Evolutionary conservation across 2,888 invertebrate species (phyloP).

Genomic region (Phania funesta): DNA sequence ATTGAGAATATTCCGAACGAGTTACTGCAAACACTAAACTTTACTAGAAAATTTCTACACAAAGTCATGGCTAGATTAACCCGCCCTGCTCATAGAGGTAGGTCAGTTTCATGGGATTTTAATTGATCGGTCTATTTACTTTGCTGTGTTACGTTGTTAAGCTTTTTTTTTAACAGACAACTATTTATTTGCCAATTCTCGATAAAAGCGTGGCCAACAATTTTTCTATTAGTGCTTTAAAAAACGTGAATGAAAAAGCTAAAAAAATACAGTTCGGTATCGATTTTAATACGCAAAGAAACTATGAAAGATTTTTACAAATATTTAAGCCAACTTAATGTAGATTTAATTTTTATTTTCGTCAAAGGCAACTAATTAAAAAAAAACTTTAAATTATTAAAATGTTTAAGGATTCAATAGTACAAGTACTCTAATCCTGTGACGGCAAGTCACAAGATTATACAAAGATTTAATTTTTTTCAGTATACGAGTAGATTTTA

Average conservation of each 20-base stretch:
- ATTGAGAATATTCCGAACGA: too few relatives aligned
- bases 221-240: neutral
- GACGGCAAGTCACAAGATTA: constrained; percentile 50
- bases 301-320: constrained; percentile 24
- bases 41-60: too few relatives aligned
- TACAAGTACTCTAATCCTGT: constrained; percentile 37
- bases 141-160: neutral
- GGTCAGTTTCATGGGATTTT: too few relatives aligned
- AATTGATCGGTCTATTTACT: too few relatives aligned
- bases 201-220: too few relatives aligned
- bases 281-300: constrained; percentile 19
- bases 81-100: too few relatives aligned
- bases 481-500: neutral
- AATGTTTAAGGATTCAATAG: constrained; percentile 15
- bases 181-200: too few relatives aligned
- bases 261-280: constrained; percentile 26
- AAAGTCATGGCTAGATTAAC: too few relatives aligned
- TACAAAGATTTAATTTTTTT: constrained; percentile 16
- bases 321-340: constrained; percentile 54
- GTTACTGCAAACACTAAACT: too few relatives aligned
- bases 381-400: constrained; percentile 41
- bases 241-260: constrained; percentile 4
- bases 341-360: constrained; percentile 33
- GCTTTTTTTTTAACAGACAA: too few relatives aligned
- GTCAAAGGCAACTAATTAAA: constrained; percentile 67